A percentile compares a stretch with the other conserved stretches of the same genome.
phyloP scores from a whole-genome alignment of 2,113 vertebrate genomes.

The Pampusana beccarii region DNA sequence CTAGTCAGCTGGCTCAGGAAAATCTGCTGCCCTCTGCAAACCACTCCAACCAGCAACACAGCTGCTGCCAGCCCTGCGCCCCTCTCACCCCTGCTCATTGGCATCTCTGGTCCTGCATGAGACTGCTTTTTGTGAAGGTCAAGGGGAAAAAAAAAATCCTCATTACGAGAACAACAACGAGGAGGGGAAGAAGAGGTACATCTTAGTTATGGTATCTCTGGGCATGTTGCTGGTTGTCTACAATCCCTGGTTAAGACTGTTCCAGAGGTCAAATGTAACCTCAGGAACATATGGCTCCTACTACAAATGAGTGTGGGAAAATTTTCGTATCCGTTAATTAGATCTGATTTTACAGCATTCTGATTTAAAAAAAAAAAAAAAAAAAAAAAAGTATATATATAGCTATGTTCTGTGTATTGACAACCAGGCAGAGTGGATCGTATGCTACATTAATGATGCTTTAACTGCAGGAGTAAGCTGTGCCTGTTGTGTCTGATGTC shows the following conservation, averaged over 20 bases:
- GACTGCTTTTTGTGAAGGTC: neutral
- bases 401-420: neutral
- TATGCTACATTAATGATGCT: accelerated
- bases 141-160: neutral
- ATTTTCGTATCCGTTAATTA: accelerated
- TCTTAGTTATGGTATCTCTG: neutral
- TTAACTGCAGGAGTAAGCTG: neutral
- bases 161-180: neutral
- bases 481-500: accelerated
- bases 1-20: neutral
- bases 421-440: neutral
- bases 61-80: neutral
- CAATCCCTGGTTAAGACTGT: neutral
- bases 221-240: neutral
- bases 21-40: neutral
- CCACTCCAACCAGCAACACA: neutral
- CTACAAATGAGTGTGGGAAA: neutral
- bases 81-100: neutral
- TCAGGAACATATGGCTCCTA: neutral
- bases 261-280: neutral
- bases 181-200: neutral
- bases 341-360: neutral
- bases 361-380: neutral
- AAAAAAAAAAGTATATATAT: neutral
- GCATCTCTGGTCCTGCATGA: neutral